These are phyloP conservation scores for Pontoporia blainvillei DNA, from an alignment of 2,113 vertebrate species.

Conservation along the genomic window DNA sequence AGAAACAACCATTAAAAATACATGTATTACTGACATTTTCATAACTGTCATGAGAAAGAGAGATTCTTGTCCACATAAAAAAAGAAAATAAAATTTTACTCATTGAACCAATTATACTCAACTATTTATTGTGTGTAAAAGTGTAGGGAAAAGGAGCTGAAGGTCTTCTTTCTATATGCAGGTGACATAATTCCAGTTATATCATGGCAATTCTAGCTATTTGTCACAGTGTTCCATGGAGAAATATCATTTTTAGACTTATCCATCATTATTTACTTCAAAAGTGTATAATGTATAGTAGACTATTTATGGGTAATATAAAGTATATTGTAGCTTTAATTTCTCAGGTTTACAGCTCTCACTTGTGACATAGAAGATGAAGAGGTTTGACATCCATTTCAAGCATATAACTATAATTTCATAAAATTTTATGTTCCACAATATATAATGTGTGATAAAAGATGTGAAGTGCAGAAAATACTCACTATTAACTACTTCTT, in stretches of 20 bases:
- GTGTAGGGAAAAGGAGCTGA: neutral
- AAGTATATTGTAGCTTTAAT: slow-evolving; percentile 60
- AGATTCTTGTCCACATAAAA: neutral
- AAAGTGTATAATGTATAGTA: slow-evolving; percentile 28
- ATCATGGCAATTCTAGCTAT: neutral
- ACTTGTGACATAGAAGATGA: slow-evolving; percentile 65
- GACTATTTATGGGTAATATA: slow-evolving; percentile 54
- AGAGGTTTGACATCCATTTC: slow-evolving; percentile 71
- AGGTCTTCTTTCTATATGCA: neutral
- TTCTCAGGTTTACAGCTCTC: slow-evolving; percentile 65
- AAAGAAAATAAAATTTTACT: neutral
- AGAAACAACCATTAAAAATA: neutral
- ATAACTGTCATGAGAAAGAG: neutral
- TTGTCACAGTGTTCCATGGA: slow-evolving; percentile 15
- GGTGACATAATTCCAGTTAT: neutral
- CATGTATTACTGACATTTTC: neutral
- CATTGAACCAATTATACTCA: neutral
- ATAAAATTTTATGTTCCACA: slow-evolving; percentile 65
- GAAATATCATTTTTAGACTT: slow-evolving; percentile 54
- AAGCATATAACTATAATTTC: slow-evolving; percentile 69
- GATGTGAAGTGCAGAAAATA: slow-evolving; percentile 28
- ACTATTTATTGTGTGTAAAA: neutral
- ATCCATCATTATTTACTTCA: slow-evolving; percentile 53
- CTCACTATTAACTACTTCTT: neutral
- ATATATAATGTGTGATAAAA: slow-evolving; percentile 65